Evolutionary conservation across 1,140 invertebrate genomes (phyloP), one percentile per base, ranked within the genome.

Genomic region (Diachasma alloeum): DNA sequence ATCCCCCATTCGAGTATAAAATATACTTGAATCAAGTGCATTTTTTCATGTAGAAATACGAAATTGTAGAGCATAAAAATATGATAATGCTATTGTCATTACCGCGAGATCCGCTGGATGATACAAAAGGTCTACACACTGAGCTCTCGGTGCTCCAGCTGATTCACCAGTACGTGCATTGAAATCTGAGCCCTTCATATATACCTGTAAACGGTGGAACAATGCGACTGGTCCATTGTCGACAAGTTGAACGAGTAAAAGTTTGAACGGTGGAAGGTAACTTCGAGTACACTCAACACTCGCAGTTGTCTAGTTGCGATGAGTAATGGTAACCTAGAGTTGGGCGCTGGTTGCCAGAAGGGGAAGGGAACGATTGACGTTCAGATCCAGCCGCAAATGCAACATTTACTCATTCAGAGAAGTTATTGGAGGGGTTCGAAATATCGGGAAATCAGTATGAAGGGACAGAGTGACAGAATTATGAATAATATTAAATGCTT

Each of bases 321-420:
- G 78, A 79, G 75, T 79, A 79, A 75, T 79, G 59, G 70, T 44
- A 78, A 53, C 48, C 66, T 53, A 37, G 8, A 66, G n/a, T 74
- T 42, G 36, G 59, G 13, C 48, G 19, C 15, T 37, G 26, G 24
- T 4, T 19, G 13, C 11, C n/a, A 53, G 48, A 4, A 1, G 48
- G n/a, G 6, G 48, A 19, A 17, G n/a, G n/a, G 48, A 15, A 53
- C 6, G 48, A 6, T 53, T 19, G 48, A 53, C 48, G 48, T 17
- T 8, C 17, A 53, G 48, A 53, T 53, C 9, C 15, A n/a, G 48
- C 17, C 15, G 17, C 48, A 53, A n/a, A 53, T 53, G 48, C 4
- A 19, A 17, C 48, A 15, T 53, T 53, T 19, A 19, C 48, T 19
- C 48, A 53, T 53, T 19, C n/a, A 53, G 48, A 15, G 9, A 53